Base-by-base conservation (phyloP, 2,888 invertebrate species). In the Eupithecia abbreviata region DNA sequence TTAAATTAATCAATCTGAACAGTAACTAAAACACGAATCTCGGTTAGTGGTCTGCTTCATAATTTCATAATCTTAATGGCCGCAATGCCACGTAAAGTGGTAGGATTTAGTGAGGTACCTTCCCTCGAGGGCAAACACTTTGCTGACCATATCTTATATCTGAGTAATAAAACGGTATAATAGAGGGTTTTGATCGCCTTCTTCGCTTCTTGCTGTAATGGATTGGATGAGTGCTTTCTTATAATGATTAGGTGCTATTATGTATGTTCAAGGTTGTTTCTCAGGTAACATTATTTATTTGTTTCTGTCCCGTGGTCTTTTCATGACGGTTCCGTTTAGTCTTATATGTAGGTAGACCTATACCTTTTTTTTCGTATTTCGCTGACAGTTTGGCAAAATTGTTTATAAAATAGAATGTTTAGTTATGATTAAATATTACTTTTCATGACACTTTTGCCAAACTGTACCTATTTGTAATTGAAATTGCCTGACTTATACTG, bases 31-130 rank as follows among this genome's bases (percentile, higher is more conserved):
- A 88, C 90, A 90, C 90, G 91, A 92, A 92, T 93, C 93, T 90
- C 90, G 78, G 87, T 85, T 84, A 89, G 89, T 89, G 88, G 92
- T 82, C 84, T 82, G 87, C 88, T 91, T 93, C 93, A 93, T 93
- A 93, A 93, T 92, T 93, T 93, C 92, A 91, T 93, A 93, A 93
- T 92, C 91, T 92, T 92, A 93, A 93, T 90, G 88, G 91, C 85
- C 85, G 88, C 85, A 88, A 89, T 85, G 85, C 86, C 86, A 88
- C 90, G 90, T 93, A 93, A 93, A 93, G 89, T 90, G 91, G 85
- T 82, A 85, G 88, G 91, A 90, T 92, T 93, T 92, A 93, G 90
- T 90, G 89, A 85, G 89, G 87, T 86, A 84, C 83, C 84, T 86
- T 90, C 90, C 90, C 89, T 79, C 72, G 88, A 85, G 91, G 87